A percentile compares a stretch with the other conserved stretches of the same genome.
phyloP scores from a whole-genome alignment of 2,797 vertebrate genomes.

The Siniperca obscura region DNA sequence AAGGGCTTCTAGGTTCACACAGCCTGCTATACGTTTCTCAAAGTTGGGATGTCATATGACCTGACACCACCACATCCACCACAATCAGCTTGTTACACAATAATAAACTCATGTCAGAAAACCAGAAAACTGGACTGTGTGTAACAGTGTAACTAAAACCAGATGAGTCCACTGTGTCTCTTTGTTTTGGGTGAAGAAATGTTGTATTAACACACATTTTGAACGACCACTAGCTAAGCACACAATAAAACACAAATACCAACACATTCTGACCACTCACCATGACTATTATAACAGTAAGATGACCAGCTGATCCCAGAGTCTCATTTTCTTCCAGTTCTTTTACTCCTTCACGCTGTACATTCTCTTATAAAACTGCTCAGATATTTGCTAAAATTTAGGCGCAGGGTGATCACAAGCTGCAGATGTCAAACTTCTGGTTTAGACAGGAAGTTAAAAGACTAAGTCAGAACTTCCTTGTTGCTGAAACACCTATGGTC shows the following conservation, averaged over 20 bases:
- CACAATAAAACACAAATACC: not conserved
- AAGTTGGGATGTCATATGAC: too few species aligned
- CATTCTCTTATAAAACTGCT: not conserved
- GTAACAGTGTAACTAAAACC: too few species aligned
- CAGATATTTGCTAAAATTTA: not conserved
- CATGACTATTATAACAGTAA: not conserved
- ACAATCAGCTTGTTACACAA: too few species aligned
- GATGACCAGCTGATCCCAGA: not conserved
- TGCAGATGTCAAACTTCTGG: not conserved
- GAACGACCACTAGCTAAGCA: not conserved
- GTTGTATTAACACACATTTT: too few species aligned
- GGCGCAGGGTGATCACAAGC: not conserved
- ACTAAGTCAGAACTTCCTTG: too few species aligned
- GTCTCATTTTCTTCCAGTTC: not conserved
- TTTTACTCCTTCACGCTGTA: not conserved
- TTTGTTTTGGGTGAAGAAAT: too few species aligned
- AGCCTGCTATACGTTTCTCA: too few species aligned
- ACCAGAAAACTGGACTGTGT: too few species aligned
- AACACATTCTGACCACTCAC: not conserved
- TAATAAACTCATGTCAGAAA: too few species aligned
- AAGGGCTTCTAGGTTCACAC: too few species aligned
- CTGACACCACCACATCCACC: too few species aligned
- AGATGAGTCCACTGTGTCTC: too few species aligned
- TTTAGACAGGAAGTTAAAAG: not conserved
- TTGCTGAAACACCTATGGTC: not conserved